phyloP scores from a whole-genome alignment of 2,888 invertebrate genomes.

The Metallyticus violacea region DNA sequence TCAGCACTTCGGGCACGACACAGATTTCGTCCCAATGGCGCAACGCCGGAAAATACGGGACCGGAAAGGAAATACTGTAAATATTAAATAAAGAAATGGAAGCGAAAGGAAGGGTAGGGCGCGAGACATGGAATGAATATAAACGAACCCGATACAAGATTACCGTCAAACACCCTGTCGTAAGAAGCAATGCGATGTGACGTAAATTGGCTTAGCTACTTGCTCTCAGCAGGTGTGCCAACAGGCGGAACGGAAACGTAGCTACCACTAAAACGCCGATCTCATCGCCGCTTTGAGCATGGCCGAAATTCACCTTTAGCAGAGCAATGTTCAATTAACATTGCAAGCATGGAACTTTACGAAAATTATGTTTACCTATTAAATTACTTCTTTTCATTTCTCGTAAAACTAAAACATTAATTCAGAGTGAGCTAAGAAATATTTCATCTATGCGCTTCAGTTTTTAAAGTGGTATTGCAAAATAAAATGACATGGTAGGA shows the following conservation, averaged over 20 bases:
- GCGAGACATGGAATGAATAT: background rate
- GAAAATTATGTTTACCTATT: too few relatives aligned
- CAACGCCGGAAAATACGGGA: background rate
- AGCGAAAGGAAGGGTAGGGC: background rate
- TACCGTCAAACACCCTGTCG: background rate
- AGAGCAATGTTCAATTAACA: too few relatives aligned
- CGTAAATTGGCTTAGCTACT: background rate
- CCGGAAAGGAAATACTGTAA: background rate
- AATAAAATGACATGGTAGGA: too few relatives aligned
- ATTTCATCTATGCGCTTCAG: too few relatives aligned
- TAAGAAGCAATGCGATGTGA: background rate
- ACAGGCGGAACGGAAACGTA: background rate
- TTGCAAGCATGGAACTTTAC: too few relatives aligned
- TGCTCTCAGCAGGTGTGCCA: background rate
- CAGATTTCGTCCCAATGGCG: background rate
- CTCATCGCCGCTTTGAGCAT: background rate
- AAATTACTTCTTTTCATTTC: too few relatives aligned
- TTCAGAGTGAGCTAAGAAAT: too few relatives aligned
- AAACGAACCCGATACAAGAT: background rate
- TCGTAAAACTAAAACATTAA: too few relatives aligned
- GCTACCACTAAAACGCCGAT: background rate
- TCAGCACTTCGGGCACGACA: background rate
- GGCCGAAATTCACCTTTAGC: too few relatives aligned
- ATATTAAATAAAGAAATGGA: background rate
- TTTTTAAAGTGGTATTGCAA: too few relatives aligned